A percentile compares a stretch with the other conserved stretches of the same genome.
Evolutionary conservation across 1,140 invertebrate species (phyloP).

Genomic region (Drosophila setifemur): DNA sequence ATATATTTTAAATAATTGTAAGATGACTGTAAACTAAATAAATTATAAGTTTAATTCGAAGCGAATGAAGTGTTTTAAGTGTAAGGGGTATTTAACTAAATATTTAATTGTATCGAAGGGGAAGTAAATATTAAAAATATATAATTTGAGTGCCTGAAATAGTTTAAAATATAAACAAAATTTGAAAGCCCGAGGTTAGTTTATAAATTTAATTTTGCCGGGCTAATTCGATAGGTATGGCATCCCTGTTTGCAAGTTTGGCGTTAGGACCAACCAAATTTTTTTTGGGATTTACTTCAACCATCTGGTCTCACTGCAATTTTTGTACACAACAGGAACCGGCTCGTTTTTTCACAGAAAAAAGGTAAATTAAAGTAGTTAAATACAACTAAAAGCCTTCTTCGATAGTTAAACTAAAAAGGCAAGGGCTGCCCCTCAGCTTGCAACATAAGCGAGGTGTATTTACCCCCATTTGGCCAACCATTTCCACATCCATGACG

Average conservation of each 20-base stretch:
- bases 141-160: not conserved
- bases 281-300: no score
- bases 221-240: no score
- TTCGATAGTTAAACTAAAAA: not conserved
- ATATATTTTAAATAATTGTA: conserved; percentile 21
- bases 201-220: no score
- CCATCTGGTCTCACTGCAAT: not conserved
- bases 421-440: no score
- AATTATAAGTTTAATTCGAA: conserved; percentile 3
- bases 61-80: not conserved
- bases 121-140: no score
- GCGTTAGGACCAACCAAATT: no score
- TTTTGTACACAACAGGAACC: conserved; percentile 31
- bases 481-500: conserved; percentile 24
- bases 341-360: conserved; percentile 25
- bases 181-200: no score
- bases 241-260: no score
- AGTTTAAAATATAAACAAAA: not conserved
- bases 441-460: no score
- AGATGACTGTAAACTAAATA: conserved; percentile 9
- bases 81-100: no score
- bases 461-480: not conserved
- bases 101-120: no score
- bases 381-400: not conserved
- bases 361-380: conserved; percentile 13